Evolutionary conservation across 2,888 invertebrate genomes (phyloP).

Genomic region (Minunthozetes semirufus): DNA sequence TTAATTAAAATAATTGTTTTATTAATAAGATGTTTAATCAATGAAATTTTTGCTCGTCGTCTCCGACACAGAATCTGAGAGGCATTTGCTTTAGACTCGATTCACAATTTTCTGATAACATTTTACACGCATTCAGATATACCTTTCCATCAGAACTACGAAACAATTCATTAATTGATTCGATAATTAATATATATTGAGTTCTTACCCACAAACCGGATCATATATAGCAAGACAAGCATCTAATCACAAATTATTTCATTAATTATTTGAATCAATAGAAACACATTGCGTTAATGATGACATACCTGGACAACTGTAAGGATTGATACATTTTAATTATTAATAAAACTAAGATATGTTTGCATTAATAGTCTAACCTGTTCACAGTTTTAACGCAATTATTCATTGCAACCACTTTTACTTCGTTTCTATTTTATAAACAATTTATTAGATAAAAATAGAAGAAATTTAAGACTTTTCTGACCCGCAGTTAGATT

Average conservation of each 20-base stretch:
- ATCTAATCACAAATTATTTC: constrained; percentile 5
- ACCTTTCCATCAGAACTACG: constrained; percentile 41
- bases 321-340: not conserved
- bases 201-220: constrained; percentile 41
- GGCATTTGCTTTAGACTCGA: constrained; percentile 38
- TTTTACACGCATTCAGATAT: constrained; percentile 44
- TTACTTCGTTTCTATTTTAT: constrained; percentile 33
- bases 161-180: not conserved
- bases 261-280: no score
- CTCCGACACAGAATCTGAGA: constrained; percentile 38
- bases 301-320: constrained; percentile 34
- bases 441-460: not conserved
- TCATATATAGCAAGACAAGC: constrained; percentile 41
- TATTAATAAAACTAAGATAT: not conserved
- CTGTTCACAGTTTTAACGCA: constrained; percentile 32
- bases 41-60: constrained; percentile 32
- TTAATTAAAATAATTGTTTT: not conserved
- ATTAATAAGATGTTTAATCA: not conserved
- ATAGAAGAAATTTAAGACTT: not conserved
- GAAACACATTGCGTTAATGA: no score
- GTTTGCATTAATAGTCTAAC: not conserved
- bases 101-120: constrained; percentile 44
- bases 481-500: constrained; percentile 41
- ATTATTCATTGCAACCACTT: constrained; percentile 34
- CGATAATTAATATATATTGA: not conserved